Evolutionary conservation across 2,797 vertebrate genomes (phyloP), one percentile per base, ranked within the genome.

Genomic region (Harpagifer antarcticus): DNA sequence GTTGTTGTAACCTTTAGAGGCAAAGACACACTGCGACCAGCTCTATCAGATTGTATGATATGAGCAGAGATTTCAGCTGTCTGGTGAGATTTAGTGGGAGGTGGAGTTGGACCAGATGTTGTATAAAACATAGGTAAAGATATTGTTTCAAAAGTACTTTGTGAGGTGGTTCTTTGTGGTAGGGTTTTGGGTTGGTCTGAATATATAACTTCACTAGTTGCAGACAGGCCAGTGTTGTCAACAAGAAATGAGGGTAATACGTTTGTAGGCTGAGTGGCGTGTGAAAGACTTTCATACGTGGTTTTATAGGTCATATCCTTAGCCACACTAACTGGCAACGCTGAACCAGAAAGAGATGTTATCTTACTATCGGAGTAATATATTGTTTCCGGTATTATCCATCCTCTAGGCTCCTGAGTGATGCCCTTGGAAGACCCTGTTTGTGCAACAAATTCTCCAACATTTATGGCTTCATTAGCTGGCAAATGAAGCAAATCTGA

Each of bases 231-330:
- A 17, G 33, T 52, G 58, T 20, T 47, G 47, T 64, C 40, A 33
- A 73, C 57, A 52, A 55, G 62, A 50, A 60, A 54, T 23, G 53
- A 61, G 16, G 55, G 45, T 8, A 61, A 47, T 54, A 58, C 45
- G 40, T 66, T 20, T 19, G 72, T 44, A 62, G 49, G 66, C 9
- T 9, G 45, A 65, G 64, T 33, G 23, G 68, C 48, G 13, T 52
- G 31, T 72, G 74, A 78, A 53, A 58, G 49, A 61, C 44, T 63
- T 75, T 68, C 8, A 11, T 42, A 8, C 9, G 11, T 61, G 20
- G 23, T 76, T 86, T 86, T 74, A 79, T 78, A 64, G 47, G 70
- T 76, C 57, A 50, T 50, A 40, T 71, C 45, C 5, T 71, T 72
- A 61, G 15, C 40, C 33, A 61, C 70, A 9, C 50, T 43, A 48